Base-by-base conservation (phyloP, 2,797 vertebrate genomes). In the Sarcoramphus papa region DNA sequence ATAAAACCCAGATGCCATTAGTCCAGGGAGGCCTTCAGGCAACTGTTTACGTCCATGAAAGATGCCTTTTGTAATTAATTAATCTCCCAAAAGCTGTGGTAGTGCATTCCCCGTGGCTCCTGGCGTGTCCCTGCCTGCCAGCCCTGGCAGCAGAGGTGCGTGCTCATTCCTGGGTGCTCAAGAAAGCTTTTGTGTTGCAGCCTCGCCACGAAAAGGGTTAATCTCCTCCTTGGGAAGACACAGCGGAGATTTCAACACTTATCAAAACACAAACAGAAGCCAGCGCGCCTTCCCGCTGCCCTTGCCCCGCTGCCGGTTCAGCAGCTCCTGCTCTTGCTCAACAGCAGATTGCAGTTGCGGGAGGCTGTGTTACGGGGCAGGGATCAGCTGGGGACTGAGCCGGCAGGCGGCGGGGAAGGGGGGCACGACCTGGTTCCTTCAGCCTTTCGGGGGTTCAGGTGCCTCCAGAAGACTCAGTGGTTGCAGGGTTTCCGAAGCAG, bases 1-100 rank as follows among this genome's bases (percentile, higher is more conserved):
- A 95, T 97, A 93, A 97, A 96, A 92, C 83, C 77, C 93, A 97
- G 92, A 95, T 94, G 93, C 92, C 95, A 93, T 89, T 79, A 80
- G 69, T 93, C 91, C 79, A 67, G 69, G 72, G 87, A 84, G 90
- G 83, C 93, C 88, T 91, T 75, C 72, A 78, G 88, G 90, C 95
- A 90, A 84, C 85, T 87, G 80, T 94, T 94, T 91, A 85, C 41
- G 15, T 65, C 90, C 92, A 41, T 92, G 92, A 96, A 96, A 95
- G 95, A 95, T 97, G 88, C 78, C 72, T 83, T 92, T 96, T 96
- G 90, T 96, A 90, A 95, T 96, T 92, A 93, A 94, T 93, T 85
- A 85, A 94, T 92, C 94, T 93, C 86, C 80, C 75, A 17, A 89
- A 41, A 62, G 92, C 92, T 87, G 90, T 85, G 68, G 92, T 70